phyloP scores from a whole-genome alignment of 2,888 invertebrate species.

The Coenonympha glycerion region DNA sequence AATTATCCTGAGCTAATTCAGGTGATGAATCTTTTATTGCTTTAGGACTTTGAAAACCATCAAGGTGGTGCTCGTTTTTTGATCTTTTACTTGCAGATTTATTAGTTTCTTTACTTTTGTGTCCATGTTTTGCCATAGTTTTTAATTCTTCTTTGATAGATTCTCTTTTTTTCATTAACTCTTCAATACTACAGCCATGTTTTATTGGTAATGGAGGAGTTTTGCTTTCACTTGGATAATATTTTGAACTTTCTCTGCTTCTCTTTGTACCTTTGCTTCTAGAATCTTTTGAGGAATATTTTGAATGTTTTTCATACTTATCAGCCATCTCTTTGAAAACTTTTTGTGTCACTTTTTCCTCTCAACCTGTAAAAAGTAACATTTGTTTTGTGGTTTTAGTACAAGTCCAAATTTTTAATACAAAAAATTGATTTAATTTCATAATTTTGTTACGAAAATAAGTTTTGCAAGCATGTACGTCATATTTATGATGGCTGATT shows the following conservation, averaged over 20 bases:
- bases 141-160: constrained; percentile 53
- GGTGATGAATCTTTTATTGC: constrained; percentile 39
- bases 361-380: constrained; percentile 51
- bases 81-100: constrained; percentile 35
- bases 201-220: constrained; percentile 59
- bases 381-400: constrained; percentile 27
- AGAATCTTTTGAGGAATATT: constrained; percentile 38
- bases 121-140: constrained; percentile 41
- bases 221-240: constrained; percentile 42
- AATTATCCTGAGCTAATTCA: constrained; percentile 78
- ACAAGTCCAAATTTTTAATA: constrained; percentile 12
- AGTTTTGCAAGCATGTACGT: constrained; percentile 30
- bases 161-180: constrained; percentile 55
- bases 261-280: constrained; percentile 41
- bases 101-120: constrained; percentile 28
- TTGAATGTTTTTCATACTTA: constrained; percentile 37
- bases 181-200: constrained; percentile 46
- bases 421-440: constrained; percentile 17
- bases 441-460: constrained; percentile 15
- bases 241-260: constrained; percentile 31
- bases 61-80: constrained; percentile 30
- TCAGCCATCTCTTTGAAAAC: constrained; percentile 43
- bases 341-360: constrained; percentile 23
- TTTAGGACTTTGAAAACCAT: constrained; percentile 25
- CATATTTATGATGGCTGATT: constrained; percentile 32